phyloP scores from a whole-genome alignment of 2,888 invertebrate species.

The Pristionchus japonicus region DNA sequence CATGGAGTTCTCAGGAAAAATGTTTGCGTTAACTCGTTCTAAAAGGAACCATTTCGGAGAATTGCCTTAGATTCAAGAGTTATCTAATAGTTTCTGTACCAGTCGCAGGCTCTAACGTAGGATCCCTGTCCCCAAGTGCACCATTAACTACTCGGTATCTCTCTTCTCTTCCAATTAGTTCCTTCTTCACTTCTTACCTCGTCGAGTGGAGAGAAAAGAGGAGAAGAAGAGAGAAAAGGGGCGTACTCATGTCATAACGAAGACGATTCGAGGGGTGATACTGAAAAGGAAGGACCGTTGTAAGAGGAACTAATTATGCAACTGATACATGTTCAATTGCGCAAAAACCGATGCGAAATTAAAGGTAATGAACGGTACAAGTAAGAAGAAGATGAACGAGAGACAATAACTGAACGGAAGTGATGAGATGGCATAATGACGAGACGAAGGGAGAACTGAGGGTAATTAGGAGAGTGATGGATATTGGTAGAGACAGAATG shows the following conservation, averaged over 20 bases:
- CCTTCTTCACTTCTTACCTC: conserved; percentile 17
- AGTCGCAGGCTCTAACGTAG: neutral
- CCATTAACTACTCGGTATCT: neutral
- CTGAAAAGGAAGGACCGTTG: neutral
- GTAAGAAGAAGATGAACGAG: neutral
- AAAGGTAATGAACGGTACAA: too few species aligned
- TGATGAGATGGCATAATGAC: neutral
- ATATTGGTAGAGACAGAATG: conserved; percentile 6
- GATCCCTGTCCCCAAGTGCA: neutral
- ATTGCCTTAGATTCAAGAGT: neutral
- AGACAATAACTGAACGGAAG: neutral
- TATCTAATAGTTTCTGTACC: too few species aligned
- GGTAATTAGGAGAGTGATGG: neutral
- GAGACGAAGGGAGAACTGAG: neutral
- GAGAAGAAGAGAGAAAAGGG: neutral
- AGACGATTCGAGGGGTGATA: neutral
- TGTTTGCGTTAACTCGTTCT: too few species aligned
- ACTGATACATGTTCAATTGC: too few species aligned
- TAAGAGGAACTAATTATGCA: too few species aligned
- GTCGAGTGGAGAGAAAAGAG: neutral
- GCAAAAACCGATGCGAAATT: too few species aligned
- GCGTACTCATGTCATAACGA: conserved; percentile 17
- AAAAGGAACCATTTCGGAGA: too few species aligned
- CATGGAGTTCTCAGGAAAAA: too few species aligned
- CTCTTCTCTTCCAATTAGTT: conserved; percentile 5